A percentile compares a stretch with the other conserved stretches of the same genome.
These are phyloP conservation scores for Ochotona curzoniae DNA, from an alignment of 2,113 vertebrate genomes.

Conservation along the genomic window DNA sequence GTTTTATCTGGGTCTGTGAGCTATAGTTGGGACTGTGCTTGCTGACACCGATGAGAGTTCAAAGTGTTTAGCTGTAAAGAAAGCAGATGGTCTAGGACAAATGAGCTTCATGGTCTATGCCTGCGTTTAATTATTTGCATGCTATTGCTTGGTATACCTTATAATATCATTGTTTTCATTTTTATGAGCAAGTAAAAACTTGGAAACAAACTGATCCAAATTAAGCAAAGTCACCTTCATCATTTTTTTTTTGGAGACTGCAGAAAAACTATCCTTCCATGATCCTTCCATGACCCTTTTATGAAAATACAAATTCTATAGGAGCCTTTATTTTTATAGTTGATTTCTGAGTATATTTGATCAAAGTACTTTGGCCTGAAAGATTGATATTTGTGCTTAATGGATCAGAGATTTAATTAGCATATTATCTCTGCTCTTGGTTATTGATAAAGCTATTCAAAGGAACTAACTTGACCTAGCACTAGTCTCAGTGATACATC, in stretches of 20 bases:
- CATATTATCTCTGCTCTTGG: slow-evolving; percentile 1
- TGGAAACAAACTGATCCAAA: background rate
- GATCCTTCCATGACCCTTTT: background rate
- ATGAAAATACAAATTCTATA: slow-evolving; percentile 1
- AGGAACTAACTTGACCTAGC: background rate
- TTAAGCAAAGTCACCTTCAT: background rate
- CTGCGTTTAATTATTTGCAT: slow-evolving; percentile 4
- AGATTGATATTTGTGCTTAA: slow-evolving; percentile 25
- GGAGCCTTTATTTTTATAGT: background rate
- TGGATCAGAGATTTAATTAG: slow-evolving; percentile 47
- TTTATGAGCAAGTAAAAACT: background rate
- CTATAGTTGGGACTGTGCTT: background rate
- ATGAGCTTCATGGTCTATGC: background rate
- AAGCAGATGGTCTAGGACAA: background rate
- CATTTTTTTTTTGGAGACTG: slow-evolving; percentile 32
- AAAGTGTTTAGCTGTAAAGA: background rate
- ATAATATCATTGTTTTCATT: background rate
- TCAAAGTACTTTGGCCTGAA: background rate
- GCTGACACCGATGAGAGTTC: background rate
- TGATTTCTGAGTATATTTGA: slow-evolving; percentile 50
- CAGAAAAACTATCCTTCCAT: background rate
- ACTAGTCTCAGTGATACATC: background rate
- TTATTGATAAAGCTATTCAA: slow-evolving; percentile 53
- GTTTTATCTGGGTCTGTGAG: background rate
- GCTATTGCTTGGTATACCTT: background rate